Evolutionary conservation across 2,113 vertebrate species (phyloP), one percentile per base, ranked within the genome.

Genomic region (Casuarius casuarius): DNA sequence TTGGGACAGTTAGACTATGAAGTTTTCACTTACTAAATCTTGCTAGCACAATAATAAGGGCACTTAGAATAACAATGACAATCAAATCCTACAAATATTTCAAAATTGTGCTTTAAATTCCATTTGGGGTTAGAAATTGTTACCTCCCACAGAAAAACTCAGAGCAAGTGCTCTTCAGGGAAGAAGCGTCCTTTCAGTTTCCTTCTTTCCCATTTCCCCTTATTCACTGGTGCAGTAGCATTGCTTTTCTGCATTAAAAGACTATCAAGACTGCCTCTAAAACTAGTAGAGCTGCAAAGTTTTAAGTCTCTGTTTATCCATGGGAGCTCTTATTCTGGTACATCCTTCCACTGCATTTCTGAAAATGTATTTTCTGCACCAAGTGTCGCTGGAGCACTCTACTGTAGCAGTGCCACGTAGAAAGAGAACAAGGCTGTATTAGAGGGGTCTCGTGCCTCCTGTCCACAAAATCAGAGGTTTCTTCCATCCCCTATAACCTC

Each of bases 1-100:
- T n/a, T n/a, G n/a, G n/a, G n/a, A n/a, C n/a, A n/a, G n/a, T n/a
- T 20, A 49, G 23, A 33, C 23, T 25, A 2, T 1, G 2, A 3
- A 48, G 35, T 52, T 88, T 58, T 62, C 35, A 63, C 15, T 23
- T 22, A 33, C 3, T 6, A 49, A 18, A 5, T 63, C 56, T 18
- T 56, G 13, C 15, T 44, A 76, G 16, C 33, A 44, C 9, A 4
- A 9, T 9, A 62, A 58, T 18, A 52, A 80, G 74, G 17, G 9
- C 21, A 44, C 25, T 71, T 79, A 66, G 7, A 67, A 33, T 8
- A 89, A 65, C 9, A 28, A 56, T 20, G 65, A 66, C 17, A 58
- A 54, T 76, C 42, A 59, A 72, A 63, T 48, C n/a, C 33, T 31
- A 52, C 35, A 56, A 59, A 23, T 14, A 59, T 7, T 58, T 23